These are phyloP conservation scores for Melipona bicolor DNA, from an alignment of 2,888 invertebrate genomes.

Conservation along the genomic window DNA sequence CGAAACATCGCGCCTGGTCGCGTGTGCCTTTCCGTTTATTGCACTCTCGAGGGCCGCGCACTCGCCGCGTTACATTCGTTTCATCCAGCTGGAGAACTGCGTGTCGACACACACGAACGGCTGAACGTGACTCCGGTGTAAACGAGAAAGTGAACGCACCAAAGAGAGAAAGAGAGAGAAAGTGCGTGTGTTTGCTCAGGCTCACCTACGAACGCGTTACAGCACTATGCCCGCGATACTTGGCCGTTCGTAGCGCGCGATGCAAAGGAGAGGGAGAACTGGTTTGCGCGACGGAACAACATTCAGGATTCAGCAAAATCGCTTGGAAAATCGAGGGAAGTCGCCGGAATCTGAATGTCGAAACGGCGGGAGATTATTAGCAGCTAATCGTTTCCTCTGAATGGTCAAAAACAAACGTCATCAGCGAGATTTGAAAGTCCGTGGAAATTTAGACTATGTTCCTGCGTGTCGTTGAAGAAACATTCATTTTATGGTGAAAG, in stretches of 20 bases:
- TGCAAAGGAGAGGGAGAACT: conserved; percentile 16
- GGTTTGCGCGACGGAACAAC: conserved; percentile 41
- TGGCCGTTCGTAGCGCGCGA: neutral
- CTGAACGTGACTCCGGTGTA: conserved; percentile 73
- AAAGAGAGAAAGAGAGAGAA: neutral
- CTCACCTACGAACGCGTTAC: conserved; percentile 49
- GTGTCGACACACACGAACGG: conserved; percentile 6
- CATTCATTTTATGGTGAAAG: too few species aligned
- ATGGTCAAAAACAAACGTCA: neutral
- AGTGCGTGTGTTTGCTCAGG: conserved; percentile 48
- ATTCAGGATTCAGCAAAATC: conserved; percentile 42
- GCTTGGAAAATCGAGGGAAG: conserved; percentile 46
- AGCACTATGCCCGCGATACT: conserved; percentile 43
- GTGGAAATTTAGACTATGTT: too few species aligned
- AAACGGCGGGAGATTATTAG: conserved; percentile 13
- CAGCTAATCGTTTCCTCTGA: conserved; percentile 10
- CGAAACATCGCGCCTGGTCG: neutral
- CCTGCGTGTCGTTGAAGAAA: too few species aligned
- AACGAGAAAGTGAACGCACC: conserved; percentile 75
- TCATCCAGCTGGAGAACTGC: conserved; percentile 53
- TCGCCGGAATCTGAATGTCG: conserved; percentile 26
- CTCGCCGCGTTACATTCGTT: conserved; percentile 61
- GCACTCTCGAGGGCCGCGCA: neutral
- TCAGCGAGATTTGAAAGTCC: neutral
- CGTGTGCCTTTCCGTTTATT: neutral